These are phyloP conservation scores for Solenopsis fugax DNA, from an alignment of 1,140 invertebrate genomes.

Conservation along the genomic window DNA sequence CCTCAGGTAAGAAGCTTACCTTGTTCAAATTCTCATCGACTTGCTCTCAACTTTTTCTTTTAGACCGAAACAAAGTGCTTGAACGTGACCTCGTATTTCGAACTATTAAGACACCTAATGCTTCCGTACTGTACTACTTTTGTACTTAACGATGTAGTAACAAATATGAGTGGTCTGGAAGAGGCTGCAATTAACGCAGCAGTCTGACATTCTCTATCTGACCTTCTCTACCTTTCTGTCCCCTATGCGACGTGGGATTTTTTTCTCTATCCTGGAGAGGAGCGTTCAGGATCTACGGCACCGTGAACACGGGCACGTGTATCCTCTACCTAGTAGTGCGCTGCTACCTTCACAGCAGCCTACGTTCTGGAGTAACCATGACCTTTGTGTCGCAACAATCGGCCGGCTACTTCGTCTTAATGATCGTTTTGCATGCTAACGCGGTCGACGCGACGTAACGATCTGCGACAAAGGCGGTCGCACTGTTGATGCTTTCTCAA, in stretches of 20 bases:
- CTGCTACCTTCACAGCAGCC: slow-evolving; percentile 53
- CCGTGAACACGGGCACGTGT: slow-evolving; percentile 24
- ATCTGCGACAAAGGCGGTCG: slow-evolving; percentile 38
- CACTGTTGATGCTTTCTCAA: not conserved
- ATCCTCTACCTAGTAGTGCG: not conserved
- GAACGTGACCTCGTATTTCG: no score
- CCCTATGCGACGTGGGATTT: not conserved
- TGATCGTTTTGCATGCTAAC: slow-evolving; percentile 41
- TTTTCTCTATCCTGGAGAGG: slow-evolving; percentile 4
- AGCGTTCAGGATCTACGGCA: slow-evolving; percentile 22
- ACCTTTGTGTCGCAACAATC: slow-evolving; percentile 70
- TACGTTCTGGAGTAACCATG: slow-evolving; percentile 68
- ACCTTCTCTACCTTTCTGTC: not conserved
- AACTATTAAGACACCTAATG: not conserved
- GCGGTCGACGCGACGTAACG: slow-evolving; percentile 7
- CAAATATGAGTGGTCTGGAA: not conserved
- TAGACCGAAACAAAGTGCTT: not conserved
- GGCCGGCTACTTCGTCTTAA: slow-evolving; percentile 47
- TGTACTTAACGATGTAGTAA: not conserved
- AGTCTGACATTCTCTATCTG: not conserved
- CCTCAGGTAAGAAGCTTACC: slow-evolving; percentile 7
- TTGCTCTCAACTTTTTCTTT: not conserved
- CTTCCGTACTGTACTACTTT: not conserved
- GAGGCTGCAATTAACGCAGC: slow-evolving; percentile 8
- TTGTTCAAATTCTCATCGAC: slow-evolving; percentile 25